Evolutionary conservation across 2,888 invertebrate genomes (phyloP).

Genomic region (Chirona hameri): DNA sequence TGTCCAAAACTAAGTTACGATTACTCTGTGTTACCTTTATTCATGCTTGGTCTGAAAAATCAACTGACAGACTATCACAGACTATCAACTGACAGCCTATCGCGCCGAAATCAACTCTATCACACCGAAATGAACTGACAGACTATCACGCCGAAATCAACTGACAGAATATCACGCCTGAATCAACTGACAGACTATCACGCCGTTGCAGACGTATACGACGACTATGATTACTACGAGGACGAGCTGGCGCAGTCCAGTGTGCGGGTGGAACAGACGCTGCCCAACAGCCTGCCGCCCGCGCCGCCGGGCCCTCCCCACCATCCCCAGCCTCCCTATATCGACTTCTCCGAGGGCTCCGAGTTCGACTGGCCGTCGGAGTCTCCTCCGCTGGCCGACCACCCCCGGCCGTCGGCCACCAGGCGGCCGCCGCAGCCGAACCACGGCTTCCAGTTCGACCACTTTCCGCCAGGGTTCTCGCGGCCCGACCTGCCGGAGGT

Average conservation of each 20-base stretch:
- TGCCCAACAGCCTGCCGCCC: neutral
- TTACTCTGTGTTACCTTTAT: no score
- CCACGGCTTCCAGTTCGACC: neutral
- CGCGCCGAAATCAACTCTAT: no score
- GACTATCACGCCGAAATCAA: no score
- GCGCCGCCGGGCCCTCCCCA: no score
- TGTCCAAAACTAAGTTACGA: no score
- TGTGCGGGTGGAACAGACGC: neutral
- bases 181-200: no score
- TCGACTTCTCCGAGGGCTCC: neutral
- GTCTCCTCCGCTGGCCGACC: neutral
- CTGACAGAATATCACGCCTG: no score
- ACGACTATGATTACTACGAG: slow-evolving; percentile 2
- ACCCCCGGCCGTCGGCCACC: neutral
- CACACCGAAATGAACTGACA: no score
- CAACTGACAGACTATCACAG: no score
- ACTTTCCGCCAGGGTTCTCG: neutral
- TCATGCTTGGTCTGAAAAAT: no score
- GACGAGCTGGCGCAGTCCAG: neutral
- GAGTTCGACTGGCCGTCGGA: neutral
- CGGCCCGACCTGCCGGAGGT: neutral
- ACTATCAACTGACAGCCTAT: no score
- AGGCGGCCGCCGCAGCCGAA: neutral
- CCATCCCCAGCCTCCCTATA: neutral
- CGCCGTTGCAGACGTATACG: neutral